Base-by-base conservation (phyloP, 2,113 vertebrate species). In the Dromaius novaehollandiae region DNA sequence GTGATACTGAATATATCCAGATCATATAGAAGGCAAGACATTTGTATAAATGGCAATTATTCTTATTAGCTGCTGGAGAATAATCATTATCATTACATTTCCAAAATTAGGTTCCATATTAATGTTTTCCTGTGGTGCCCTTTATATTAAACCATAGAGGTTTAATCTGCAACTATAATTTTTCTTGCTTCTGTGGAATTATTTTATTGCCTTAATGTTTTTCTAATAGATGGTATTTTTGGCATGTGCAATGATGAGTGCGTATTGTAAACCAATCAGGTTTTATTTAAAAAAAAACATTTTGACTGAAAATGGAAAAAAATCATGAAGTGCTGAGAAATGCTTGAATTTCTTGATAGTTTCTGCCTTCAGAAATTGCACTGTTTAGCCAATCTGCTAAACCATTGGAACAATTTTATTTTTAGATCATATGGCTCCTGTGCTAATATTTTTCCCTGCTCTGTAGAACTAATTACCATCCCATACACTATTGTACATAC, bases 211-310 rank as follows among this genome's bases (percentile, higher is more conserved):
- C 46, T 89, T 95, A 83, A 83, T 91, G 55, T 93, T 75, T 50
- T 83, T 64, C 40, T 93, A 86, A 90, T 88, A 93, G 71, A 44
- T 0, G 2, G 32, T 34, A 68, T 77, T 96, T 95, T 93, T 73
- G 69, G 76, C 76, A 87, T 18, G 50, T 82, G 55, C 93, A 96
- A 50, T 24, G 38, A 94, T 50, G 76, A 82, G 42, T 34, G 73
- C 88, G 78, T 94, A 95, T 94, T 89, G 97, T 91, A 97, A 98
- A 95, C 66, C 51, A 96, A 89, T 97, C 95, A 75, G 34, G 48
- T 36, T 95, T 97, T 95, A 90, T 87, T 92, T 91, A 6, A 11
- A 74, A 83, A 77, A 77, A 44, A 15, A 40, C 82, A 78, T 32
- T 38, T n/a, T 93, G 87, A 96, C 96, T 91, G 89, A 51, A 80